Conservation (phyloP, 2,797 vertebrate species). For the Gymnocypris eckloni region DNA sequence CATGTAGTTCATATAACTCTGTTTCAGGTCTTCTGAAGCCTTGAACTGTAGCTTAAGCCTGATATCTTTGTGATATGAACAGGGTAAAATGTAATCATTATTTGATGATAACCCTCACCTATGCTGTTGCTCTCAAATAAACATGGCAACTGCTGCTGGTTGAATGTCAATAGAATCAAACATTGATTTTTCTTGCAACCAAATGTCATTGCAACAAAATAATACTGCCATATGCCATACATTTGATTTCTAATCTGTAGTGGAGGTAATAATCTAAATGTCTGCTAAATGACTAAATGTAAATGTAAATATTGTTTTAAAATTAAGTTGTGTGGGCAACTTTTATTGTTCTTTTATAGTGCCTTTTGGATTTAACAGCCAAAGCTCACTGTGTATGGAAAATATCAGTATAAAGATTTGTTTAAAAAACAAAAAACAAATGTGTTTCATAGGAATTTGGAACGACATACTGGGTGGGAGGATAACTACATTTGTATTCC, state of each 20-base stretch:
- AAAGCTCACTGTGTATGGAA: background rate
- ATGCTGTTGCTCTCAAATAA: background rate
- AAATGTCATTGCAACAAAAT: constrained; percentile 5
- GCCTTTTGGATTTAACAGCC: background rate
- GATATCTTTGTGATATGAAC: background rate
- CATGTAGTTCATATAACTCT: no score
- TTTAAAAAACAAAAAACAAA: background rate
- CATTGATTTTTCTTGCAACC: background rate
- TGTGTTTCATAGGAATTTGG: background rate
- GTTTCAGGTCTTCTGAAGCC: background rate
- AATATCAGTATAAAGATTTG: background rate
- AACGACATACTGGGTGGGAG: background rate
- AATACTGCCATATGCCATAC: background rate
- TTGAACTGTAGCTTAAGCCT: no score
- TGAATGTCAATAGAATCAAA: background rate
- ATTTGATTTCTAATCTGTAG: background rate
- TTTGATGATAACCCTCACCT: background rate
- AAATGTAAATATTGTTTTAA: background rate
- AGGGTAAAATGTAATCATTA: background rate
- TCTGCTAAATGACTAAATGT: no score
- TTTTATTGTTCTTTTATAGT: background rate
- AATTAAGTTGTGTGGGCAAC: background rate
- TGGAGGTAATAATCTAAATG: background rate
- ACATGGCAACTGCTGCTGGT: background rate
- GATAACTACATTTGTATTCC: background rate